These are phyloP conservation scores for Zosterops japonicus DNA, from an alignment of 2,113 vertebrate species.

Conservation along the genomic window DNA sequence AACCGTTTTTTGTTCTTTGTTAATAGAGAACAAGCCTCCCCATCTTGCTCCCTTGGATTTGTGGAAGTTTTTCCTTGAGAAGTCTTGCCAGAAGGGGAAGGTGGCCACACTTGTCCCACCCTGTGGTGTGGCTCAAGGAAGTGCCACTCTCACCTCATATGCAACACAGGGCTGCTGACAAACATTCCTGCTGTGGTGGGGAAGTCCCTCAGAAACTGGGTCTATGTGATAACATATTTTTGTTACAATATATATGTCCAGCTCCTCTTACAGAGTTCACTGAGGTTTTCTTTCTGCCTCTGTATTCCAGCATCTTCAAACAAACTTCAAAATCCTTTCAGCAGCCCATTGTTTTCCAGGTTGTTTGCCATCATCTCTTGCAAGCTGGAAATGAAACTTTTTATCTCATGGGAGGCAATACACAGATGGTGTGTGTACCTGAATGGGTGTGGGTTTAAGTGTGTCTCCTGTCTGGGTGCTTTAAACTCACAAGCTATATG, in stretches of 20 bases:
- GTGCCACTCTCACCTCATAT: rapidly evolving
- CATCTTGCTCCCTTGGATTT: not conserved
- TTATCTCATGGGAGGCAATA: not conserved
- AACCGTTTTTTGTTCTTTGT: not conserved
- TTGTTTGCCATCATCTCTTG: not conserved
- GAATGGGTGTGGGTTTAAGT: not conserved
- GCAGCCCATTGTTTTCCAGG: rapidly evolving
- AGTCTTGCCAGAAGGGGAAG: not conserved
- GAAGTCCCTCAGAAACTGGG: not conserved
- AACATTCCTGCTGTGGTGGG: not conserved
- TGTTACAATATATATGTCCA: not conserved
- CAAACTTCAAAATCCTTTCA: not conserved
- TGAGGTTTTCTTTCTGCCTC: not conserved
- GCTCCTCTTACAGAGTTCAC: not conserved
- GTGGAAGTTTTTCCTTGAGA: not conserved
- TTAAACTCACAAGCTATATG: not conserved
- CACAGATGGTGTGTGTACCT: not conserved
- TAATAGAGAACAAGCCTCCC: not conserved
- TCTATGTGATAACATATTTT: not conserved
- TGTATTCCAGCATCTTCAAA: not conserved
- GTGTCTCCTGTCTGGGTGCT: not conserved
- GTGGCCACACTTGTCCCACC: rapidly evolving
- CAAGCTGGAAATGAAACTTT: not conserved
- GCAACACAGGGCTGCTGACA: not conserved
- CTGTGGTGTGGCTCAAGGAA: not conserved